Base-by-base conservation (phyloP, 2,113 vertebrate genomes). In the Ciconia stormi region DNA sequence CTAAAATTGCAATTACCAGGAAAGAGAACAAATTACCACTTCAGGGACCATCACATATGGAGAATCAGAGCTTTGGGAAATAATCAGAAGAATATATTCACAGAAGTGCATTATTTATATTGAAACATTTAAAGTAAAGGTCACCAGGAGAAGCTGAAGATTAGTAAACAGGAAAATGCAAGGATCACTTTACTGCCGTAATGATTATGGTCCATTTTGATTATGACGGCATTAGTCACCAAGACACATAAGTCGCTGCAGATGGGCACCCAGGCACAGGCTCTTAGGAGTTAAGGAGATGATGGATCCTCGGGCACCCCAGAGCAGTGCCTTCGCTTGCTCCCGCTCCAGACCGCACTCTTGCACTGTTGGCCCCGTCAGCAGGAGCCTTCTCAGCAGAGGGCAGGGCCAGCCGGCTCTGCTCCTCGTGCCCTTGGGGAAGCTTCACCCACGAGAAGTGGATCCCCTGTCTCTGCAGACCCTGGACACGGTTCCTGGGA, bases 1-100 rank as follows among this genome's bases (percentile, higher is more conserved):
- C 97, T 98, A 98, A 97, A 97, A 97, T 97, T 97, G 97, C 97
- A 98, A 98, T 98, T 98, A 98, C 97, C 97, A 91, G 96, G 95
- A 92, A 98, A 96, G 95, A 94, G 98, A 98, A 96, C 97, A 98
- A 98, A 98, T 98, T 98, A 97, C 96, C 97, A 96, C 98, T 98
- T 98, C 97, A 97, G 97, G 98, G 97, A 97, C 96, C 62, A 95
- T 98, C 96, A 93, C 98, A 97, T 97, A 93, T 90, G 95, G 98
- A 97, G 96, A 97, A 98, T 94, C 98, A 92, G 96, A 88, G 98
- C 97, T 94, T 88, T 86, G 63, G 95, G 94, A 96, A 97, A 98
- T 97, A 98, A 98, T 98, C 97, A 97, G 97, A 96, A 95, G 96
- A 90, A 96, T 89, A 94, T 97, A 98, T 98, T 98, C 97, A 95